A percentile compares a stretch with the other conserved stretches of the same genome.
These are phyloP conservation scores for Odocoileus virginianus DNA, from an alignment of 2,113 vertebrate genomes.

Conservation along the genomic window DNA sequence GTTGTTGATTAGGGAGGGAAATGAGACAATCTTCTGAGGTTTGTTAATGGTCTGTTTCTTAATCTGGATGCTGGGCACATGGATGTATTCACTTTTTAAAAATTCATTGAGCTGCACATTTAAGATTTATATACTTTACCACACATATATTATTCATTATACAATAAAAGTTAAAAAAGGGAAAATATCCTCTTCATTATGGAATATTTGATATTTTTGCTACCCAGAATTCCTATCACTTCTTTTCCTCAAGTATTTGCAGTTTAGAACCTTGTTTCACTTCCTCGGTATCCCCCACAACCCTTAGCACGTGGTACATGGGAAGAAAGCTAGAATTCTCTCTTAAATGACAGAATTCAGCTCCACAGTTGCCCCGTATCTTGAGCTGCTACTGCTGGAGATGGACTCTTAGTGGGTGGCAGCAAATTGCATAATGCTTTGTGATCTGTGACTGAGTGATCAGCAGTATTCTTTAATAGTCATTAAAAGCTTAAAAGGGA, in stretches of 20 bases:
- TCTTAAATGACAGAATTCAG: neutral
- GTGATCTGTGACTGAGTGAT: slow-evolving; percentile 46
- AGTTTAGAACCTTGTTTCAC: neutral
- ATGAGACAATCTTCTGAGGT: neutral
- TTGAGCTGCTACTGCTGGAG: neutral
- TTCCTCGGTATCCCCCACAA: neutral
- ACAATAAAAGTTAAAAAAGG: neutral
- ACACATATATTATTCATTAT: slow-evolving; percentile 56
- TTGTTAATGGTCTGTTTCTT: slow-evolving; percentile 43
- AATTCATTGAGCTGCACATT: slow-evolving; percentile 53
- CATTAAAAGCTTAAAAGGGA: slow-evolving; percentile 47
- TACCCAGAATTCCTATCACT: neutral
- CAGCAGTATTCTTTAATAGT: slow-evolving; percentile 20
- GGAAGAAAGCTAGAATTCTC: neutral
- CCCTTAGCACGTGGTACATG: neutral
- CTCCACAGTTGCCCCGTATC: neutral
- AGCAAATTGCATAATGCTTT: slow-evolving; percentile 51
- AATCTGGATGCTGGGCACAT: slow-evolving; percentile 16
- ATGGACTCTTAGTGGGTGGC: slow-evolving; percentile 33
- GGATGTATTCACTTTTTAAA: slow-evolving; percentile 56
- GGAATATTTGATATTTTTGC: neutral
- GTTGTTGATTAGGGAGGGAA: neutral
- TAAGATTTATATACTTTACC: slow-evolving; percentile 41
- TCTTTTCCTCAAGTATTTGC: neutral
- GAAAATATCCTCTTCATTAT: neutral